Percentiles rank a stretch among this genome's conserved stretches.
phyloP scores from a whole-genome alignment of 1,140 invertebrate genomes.

The Tigriopus japonicus region DNA sequence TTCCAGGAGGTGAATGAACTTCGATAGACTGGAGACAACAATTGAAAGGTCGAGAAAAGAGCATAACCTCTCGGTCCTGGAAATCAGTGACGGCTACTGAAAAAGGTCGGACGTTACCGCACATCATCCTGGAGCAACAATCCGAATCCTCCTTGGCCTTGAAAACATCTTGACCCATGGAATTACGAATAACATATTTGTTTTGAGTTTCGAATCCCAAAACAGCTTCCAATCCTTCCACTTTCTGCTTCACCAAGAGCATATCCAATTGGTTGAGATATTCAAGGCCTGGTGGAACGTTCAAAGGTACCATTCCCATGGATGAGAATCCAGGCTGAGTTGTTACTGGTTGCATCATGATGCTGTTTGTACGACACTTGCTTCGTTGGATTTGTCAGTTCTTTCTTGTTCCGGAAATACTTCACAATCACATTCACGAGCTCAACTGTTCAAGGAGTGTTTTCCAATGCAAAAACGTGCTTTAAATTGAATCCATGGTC shows the following conservation, averaged over 20 bases:
- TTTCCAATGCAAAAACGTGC: no score
- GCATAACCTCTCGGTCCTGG: constrained; percentile 53
- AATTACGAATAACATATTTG: constrained; percentile 57
- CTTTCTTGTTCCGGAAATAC: no score
- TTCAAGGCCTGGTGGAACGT: no score
- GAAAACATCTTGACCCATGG: constrained; percentile 53
- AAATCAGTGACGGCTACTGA: constrained; percentile 67
- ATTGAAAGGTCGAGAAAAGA: constrained; percentile 51
- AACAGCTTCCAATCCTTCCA: constrained; percentile 40
- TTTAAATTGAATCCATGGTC: no score
- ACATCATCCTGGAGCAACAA: constrained; percentile 52
- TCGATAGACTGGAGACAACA: constrained; percentile 54
- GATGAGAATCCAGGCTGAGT: no score
- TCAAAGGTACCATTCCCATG: no score
- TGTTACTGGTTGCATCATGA: no score
- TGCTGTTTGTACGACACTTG: no score
- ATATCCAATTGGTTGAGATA: constrained; percentile 26
- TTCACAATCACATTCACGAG: no score
- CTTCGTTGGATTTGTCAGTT: no score
- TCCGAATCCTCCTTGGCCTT: constrained; percentile 64
- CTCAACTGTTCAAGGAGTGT: no score
- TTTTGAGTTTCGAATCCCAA: constrained; percentile 74
- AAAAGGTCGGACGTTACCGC: constrained; percentile 55
- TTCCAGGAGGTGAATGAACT: constrained; percentile 47
- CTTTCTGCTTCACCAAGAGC: constrained; percentile 31